Base-by-base conservation (phyloP, 1,140 invertebrate genomes). In the Bacillus rossius region DNA sequence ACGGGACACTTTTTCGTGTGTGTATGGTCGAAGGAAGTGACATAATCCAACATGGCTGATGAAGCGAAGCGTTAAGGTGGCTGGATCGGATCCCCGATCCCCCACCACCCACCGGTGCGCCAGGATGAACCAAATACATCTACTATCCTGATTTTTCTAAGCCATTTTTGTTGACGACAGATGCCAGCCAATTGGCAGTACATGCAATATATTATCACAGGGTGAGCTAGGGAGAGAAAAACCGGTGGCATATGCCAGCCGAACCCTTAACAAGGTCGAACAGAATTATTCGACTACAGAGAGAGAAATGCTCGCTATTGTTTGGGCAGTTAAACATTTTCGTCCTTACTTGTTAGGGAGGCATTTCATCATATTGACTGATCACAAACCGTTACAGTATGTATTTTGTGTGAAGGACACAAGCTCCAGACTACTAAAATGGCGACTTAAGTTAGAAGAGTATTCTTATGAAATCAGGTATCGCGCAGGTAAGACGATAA, bases 381-480 rank as follows among this genome's bases (percentile, higher is more conserved):
- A n/a, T n/a, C n/a, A n/a, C n/a, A n/a, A n/a, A n/a, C n/a, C n/a
- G n/a, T n/a, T n/a, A 49, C 10, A 60, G 57, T 34, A 49, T 60
- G 59, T 71, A 77, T 49, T 61, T 67, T 34, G 66, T 70, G 3
- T 34, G 47, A 20, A 23, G 43, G 49, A 22, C 59, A 67, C 67
- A 0, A 56, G 49, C 8, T 64, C 61, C 16, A 59, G 64, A 56
- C 55, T 74, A 2, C 29, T 66, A 2, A 20, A 68, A 37, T 73
- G 68, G 69, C 43, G 64, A 45, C 53, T 73, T 0, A 63, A 66
- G 60, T 47, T 74, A 19, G 61, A 61, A 26, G 69, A 73, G 59
- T 73, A 68, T 57, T 62, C 73, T 4, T 73, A 69, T 58, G 60
- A 67, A 25, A 67, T 74, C 34, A 42, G 62, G 19, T 65, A 71